Percentiles rank a stretch among this genome's conserved stretches.
phyloP scores from a whole-genome alignment of 2,113 vertebrate genomes.

The Phylloscopus trochilus region DNA sequence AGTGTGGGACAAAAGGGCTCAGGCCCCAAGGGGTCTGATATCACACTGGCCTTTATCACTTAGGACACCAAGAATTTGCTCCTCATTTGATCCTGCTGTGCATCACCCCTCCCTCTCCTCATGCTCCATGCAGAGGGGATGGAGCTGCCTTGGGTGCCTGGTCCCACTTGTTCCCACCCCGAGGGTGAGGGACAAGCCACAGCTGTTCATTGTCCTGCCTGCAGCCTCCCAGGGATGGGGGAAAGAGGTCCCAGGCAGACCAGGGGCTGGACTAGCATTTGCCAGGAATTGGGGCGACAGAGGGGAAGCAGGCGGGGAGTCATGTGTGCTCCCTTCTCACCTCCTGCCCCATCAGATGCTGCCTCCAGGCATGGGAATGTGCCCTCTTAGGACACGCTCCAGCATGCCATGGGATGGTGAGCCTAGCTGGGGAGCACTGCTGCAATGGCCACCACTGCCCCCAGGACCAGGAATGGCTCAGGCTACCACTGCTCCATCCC shows the following conservation, averaged over 20 bases:
- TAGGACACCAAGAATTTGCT: background rate
- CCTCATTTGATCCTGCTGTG: background rate
- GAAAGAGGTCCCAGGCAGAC: background rate
- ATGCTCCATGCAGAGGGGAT: background rate
- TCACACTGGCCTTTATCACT: background rate
- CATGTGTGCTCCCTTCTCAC: background rate
- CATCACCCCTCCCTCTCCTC: background rate
- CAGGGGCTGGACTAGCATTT: background rate
- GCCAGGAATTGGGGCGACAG: background rate
- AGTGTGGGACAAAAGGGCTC: background rate
- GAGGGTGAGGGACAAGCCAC: background rate
- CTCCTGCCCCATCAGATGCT: background rate
- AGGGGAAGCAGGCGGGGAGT: background rate
- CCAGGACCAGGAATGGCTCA: background rate
- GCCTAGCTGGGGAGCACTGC: background rate
- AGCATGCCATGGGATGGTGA: fast-evolving
- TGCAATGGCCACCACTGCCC: fast-evolving
- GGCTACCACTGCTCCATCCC: background rate
- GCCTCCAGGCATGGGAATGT: fast-evolving
- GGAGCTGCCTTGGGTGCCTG: background rate
- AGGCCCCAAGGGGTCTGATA: background rate
- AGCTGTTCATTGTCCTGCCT: background rate
- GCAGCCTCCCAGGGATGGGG: background rate
- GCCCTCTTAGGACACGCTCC: fast-evolving
- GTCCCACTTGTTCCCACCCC: background rate